Conservation (phyloP, 2,888 invertebrate species). For the Agrochola circellaris region DNA sequence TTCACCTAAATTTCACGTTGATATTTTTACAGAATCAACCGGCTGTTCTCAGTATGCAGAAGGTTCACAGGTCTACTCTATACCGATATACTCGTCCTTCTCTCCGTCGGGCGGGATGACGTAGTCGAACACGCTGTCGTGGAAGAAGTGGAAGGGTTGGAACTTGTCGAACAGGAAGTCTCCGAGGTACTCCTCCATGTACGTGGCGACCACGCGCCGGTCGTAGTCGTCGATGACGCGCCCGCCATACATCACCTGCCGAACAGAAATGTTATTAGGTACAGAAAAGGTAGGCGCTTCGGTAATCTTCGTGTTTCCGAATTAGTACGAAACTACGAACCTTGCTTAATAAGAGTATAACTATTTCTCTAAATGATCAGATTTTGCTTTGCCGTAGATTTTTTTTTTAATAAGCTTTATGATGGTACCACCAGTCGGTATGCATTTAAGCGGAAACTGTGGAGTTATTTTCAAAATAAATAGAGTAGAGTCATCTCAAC, state of each 20-base stretch:
- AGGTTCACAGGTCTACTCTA: not conserved
- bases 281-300: not conserved
- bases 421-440: too few relatives aligned
- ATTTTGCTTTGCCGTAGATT: not conserved
- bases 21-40: too few relatives aligned
- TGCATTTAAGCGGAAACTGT: too few relatives aligned
- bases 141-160: constrained; percentile 97
- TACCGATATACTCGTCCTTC: constrained; percentile 94
- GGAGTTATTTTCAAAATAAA: too few relatives aligned
- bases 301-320: not conserved
- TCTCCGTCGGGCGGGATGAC: constrained; percentile 93
- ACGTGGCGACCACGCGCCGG: constrained; percentile 95
- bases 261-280: not conserved
- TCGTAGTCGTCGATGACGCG: constrained; percentile 98
- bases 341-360: not conserved
- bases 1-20: too few relatives aligned
- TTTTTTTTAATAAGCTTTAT: not conserved
- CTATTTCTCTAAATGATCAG: not conserved
- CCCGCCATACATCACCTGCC: constrained; percentile 98
- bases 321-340: not conserved
- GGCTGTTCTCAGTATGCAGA: not conserved
- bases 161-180: constrained; percentile 98
- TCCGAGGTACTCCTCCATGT: constrained; percentile 98
- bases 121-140: constrained; percentile 94
- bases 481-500: too few relatives aligned